Evolutionary conservation across 2,113 vertebrate species (phyloP).

Genomic region (Dermatemys mawii): DNA sequence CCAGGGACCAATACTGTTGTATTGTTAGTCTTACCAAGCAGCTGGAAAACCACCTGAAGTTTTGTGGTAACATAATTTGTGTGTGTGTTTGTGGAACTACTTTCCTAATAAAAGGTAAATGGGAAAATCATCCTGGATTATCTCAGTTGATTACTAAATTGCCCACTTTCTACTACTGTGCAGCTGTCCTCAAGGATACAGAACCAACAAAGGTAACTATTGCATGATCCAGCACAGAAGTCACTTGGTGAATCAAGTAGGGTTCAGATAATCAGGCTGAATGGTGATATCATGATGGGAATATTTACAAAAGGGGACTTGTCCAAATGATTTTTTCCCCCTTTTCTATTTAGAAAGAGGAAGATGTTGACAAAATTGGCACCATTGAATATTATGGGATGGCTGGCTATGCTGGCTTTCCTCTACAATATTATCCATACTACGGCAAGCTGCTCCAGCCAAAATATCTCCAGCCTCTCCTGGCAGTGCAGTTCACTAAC

Average conservation of each 20-base stretch:
- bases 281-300: neutral
- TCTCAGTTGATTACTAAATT: neutral
- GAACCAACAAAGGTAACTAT: neutral
- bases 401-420: constrained; percentile 80
- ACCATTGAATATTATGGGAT: constrained; percentile 86
- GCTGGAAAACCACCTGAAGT: neutral
- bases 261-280: neutral
- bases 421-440: constrained; percentile 97
- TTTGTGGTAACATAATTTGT: neutral
- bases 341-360: constrained; percentile 80
- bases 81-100: neutral
- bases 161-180: neutral
- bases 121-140: neutral
- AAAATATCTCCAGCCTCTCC: constrained; percentile 93
- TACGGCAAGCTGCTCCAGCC: constrained; percentile 92
- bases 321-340: neutral
- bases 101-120: neutral
- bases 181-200: neutral
- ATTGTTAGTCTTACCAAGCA: neutral
- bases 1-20: neutral
- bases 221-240: neutral
- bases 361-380: constrained; percentile 82
- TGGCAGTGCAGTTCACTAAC: constrained; percentile 94
- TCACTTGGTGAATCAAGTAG: neutral
- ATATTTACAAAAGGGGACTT: neutral